Evolutionary conservation across 1,140 invertebrate species (phyloP).

Genomic region (Caenorhabditis remanei): DNA sequence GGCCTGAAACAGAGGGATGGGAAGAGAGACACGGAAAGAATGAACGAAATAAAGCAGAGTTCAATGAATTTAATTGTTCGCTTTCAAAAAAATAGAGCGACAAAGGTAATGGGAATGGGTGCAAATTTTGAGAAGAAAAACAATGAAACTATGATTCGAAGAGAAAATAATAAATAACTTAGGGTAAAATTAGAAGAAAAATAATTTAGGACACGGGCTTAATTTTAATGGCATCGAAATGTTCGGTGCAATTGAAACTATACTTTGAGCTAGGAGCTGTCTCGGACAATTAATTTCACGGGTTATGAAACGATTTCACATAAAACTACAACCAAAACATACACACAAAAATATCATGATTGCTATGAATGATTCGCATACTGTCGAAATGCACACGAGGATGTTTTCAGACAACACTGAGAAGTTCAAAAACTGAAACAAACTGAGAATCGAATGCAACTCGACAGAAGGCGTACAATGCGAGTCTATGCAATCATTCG

Average conservation of each 20-base stretch:
- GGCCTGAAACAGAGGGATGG: not conserved
- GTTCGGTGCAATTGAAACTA: not conserved
- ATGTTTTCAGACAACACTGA: too few species aligned
- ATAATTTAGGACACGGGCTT: not conserved
- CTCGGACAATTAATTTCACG: not conserved
- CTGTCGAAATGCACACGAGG: too few species aligned
- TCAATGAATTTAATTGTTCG: not conserved
- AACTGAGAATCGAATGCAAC: not conserved
- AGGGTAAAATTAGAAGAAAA: not conserved
- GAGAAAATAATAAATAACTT: not conserved
- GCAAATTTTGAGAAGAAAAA: not conserved
- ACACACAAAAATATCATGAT: too few species aligned
- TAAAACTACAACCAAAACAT: too few species aligned
- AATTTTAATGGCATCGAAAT: not conserved
- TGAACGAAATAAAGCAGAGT: slow-evolving; percentile 19
- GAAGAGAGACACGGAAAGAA: not conserved
- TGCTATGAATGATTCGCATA: too few species aligned
- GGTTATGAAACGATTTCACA: too few species aligned
- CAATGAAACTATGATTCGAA: not conserved
- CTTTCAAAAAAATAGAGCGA: not conserved
- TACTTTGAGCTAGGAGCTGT: not conserved
- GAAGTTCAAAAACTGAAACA: not conserved
- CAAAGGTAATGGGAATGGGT: not conserved
- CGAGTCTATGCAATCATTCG: not conserved
- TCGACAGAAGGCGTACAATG: not conserved